A percentile compares a stretch with the other conserved stretches of the same genome.
Conservation (phyloP, 2,888 invertebrate species). For the Lochmaea crataegi region DNA sequence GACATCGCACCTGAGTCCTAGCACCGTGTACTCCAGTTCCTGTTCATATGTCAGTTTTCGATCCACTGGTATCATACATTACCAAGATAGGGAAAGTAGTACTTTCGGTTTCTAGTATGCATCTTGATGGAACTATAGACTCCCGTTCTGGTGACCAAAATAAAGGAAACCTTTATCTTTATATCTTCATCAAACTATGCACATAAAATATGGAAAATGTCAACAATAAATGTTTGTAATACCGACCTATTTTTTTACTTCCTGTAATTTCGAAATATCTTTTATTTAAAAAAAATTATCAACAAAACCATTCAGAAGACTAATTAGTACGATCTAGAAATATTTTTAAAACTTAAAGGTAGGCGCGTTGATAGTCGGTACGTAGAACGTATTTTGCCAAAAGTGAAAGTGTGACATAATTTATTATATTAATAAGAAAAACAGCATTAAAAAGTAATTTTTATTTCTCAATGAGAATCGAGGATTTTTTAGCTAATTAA, state of each 20-base stretch:
- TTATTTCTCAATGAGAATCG: neutral
- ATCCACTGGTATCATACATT: too few relatives aligned
- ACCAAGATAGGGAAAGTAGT: too few relatives aligned
- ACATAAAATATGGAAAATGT: too few relatives aligned
- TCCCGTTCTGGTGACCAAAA: neutral
- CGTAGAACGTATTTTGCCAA: neutral
- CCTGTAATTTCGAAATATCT: neutral
- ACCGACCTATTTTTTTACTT: neutral
- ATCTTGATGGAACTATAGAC: too few relatives aligned
- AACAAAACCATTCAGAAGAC: neutral
- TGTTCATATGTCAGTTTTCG: too few relatives aligned
- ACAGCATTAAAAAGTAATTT: neutral
- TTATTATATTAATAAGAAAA: conserved; percentile 2
- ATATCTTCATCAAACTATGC: too few relatives aligned
- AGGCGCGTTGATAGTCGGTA: neutral
- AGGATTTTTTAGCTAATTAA: neutral
- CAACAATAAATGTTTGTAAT: too few relatives aligned
- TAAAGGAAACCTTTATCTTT: neutral
- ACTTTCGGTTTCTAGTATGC: too few relatives aligned
- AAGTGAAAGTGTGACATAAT: conserved; percentile 1
- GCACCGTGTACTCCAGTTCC: too few relatives aligned
- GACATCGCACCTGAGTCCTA: too few relatives aligned
- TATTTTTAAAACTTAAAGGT: neutral
- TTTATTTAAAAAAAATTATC: neutral
- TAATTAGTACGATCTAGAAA: neutral